Conservation (phyloP, 2,888 invertebrate species). For the Epicampocera succincta region DNA sequence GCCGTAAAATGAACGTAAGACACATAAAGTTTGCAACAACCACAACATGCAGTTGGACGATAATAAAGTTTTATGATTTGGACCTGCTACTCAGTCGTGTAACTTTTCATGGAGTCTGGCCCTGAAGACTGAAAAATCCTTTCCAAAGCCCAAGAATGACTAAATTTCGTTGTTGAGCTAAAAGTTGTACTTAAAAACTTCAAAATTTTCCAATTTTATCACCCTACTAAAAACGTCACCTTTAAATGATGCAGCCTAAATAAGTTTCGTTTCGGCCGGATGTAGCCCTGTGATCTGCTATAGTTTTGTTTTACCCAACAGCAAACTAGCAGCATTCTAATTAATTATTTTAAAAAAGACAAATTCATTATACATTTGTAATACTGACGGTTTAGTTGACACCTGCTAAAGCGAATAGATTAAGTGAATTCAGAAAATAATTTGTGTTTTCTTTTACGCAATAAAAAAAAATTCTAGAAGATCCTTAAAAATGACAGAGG, state of each 20-base stretch:
- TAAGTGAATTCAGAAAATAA: background rate
- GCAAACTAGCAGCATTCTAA: conserved; percentile 32
- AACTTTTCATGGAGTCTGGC: no score
- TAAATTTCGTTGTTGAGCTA: no score
- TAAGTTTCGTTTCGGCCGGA: background rate
- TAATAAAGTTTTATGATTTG: no score
- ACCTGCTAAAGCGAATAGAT: conserved; percentile 24
- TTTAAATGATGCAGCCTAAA: background rate
- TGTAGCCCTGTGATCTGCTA: background rate
- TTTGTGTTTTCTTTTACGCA: background rate
- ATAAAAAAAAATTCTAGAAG: background rate
- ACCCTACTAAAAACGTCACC: no score
- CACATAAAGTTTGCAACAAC: no score
- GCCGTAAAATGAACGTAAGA: no score
- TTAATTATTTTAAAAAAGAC: conserved; percentile 41
- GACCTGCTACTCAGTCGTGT: no score
- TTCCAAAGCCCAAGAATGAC: no score
- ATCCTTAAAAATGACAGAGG: conserved; percentile 69
- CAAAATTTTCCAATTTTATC: no score
- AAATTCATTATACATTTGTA: conserved; percentile 54
- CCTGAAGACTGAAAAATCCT: no score
- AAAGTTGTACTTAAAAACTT: no score
- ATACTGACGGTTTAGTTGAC: conserved; percentile 43
- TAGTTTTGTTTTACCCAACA: background rate
- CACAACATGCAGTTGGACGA: no score